These are phyloP conservation scores for Cephalopachus bancanus DNA, from an alignment of 2,797 vertebrate genomes.

Conservation along the genomic window DNA sequence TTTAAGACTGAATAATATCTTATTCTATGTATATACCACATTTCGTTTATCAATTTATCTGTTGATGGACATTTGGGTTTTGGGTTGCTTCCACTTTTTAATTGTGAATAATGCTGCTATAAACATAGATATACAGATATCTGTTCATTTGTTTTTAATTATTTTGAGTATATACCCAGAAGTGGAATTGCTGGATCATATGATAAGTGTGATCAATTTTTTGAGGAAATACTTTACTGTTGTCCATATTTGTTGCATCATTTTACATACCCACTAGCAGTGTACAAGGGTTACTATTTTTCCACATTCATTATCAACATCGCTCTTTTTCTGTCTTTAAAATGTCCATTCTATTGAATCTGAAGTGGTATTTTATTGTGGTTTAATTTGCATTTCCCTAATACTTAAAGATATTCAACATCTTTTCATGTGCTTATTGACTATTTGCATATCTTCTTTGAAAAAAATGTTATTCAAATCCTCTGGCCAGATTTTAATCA, in stretches of 20 bases:
- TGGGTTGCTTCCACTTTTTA: not conserved
- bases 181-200: not conserved
- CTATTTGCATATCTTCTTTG: not conserved
- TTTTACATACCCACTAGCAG: not conserved
- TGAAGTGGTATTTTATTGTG: not conserved
- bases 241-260: too few species aligned
- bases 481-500: not conserved
- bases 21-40: not conserved
- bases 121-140: not conserved
- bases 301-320: not conserved
- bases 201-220: not conserved
- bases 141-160: not conserved
- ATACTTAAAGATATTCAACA: not conserved
- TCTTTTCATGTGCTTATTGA: not conserved
- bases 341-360: not conserved
- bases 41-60: not conserved
- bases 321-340: not conserved
- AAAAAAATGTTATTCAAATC: not conserved
- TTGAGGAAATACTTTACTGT: not conserved
- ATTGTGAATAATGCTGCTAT: not conserved
- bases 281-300: not conserved
- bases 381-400: not conserved
- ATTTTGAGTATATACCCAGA: not conserved
- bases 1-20: not conserved
- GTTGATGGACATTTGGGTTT: not conserved